Conservation (phyloP, 2,113 vertebrate species). For the Psittacula cyanocephala region DNA sequence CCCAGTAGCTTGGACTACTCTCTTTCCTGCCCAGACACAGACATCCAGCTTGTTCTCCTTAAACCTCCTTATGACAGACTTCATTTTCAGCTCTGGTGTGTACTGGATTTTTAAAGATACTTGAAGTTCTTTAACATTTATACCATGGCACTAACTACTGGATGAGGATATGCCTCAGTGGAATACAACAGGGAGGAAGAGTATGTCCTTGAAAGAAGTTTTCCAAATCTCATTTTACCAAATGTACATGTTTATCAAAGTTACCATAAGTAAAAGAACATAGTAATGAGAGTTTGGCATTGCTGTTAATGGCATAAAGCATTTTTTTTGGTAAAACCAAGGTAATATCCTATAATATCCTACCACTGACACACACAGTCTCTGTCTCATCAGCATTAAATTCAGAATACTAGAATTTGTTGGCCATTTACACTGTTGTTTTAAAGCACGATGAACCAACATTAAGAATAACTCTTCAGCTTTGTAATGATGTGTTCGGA, state of each 20-base stretch:
- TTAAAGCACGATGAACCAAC: background rate
- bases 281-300: background rate
- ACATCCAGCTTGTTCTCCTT: background rate
- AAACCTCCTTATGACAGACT: background rate
- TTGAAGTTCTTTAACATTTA: background rate
- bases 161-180: background rate
- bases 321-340: background rate
- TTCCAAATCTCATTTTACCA: background rate
- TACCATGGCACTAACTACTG: background rate
- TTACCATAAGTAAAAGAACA: background rate
- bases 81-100: background rate
- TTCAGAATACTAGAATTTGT: background rate
- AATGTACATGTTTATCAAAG: background rate
- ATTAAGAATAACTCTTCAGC: background rate
- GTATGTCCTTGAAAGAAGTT: background rate
- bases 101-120: background rate
- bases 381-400: background rate
- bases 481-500: background rate
- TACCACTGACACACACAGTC: background rate
- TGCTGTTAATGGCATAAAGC: background rate
- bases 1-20: rapidly evolving
- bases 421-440: background rate
- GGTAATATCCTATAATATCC: background rate
- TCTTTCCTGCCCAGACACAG: background rate
- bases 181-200: background rate